Base-by-base conservation (phyloP, 2,113 vertebrate genomes). In the Probosciger aterrimus region DNA sequence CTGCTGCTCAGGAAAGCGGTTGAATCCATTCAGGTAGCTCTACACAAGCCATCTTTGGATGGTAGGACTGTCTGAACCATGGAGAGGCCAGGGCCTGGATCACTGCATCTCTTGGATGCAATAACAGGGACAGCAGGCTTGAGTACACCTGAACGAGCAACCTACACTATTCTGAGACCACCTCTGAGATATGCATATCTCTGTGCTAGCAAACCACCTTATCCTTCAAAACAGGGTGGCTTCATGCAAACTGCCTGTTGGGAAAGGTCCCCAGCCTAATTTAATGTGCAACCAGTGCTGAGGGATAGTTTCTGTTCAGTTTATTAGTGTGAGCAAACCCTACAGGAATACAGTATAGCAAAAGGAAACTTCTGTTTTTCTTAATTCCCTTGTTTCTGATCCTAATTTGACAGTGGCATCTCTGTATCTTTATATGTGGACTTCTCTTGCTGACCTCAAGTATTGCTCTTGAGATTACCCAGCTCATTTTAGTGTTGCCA, bases 91-190 rank as follows among this genome's bases (percentile, higher is more conserved):
- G 16, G 35, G 9, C 22, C 19, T 64, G 33, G 19, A 9, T 46
- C 0, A 1, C 41, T 49, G 8, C 7, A 33, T 37, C 31, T 70
- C 33, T 68, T 82, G 76, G 30, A 4, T 83, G 50, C 37, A 35
- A 7, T 31, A 37, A 44, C 22, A 37, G 35, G 11, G 27, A 47
- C 20, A 44, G 18, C 14, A 71, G 30, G 12, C 18, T 37, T 73
- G 41, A 68, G 12, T n/a, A 55, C 20, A 28, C 11, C 18, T 64
- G 35, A 85, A 47, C 27, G 4, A 68, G 24, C 28, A 71, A 39
- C 5, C 5, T 14, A 27, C 0, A 0, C 4, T 0, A 0, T 76
- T 62, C 44, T 3, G 1, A 30, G 37, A n/a, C 24, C 65, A 57
- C 18, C 12, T 62, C 44, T 83, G 82, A 77, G 35, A 37, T 46